Base-by-base conservation (phyloP, 2,113 vertebrate species). In the Lucifuga dentata region DNA sequence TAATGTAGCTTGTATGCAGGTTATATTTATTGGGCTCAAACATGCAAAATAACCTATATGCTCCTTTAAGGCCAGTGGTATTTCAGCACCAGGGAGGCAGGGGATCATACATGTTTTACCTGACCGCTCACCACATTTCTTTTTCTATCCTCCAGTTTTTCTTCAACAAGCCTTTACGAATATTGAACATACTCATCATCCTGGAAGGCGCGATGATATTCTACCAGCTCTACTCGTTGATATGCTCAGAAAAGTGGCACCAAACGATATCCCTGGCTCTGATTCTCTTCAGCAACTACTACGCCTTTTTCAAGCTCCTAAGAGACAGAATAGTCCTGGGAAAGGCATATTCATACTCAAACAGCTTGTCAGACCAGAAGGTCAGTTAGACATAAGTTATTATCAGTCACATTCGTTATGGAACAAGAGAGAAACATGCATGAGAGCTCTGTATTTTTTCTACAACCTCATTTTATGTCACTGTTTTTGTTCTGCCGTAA, bases 211-310 rank as follows among this genome's bases (percentile, higher is more conserved):
- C 95, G 0, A 94, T 99, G 90, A 98, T 99, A 78, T 94, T 97
- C 88, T 99, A 99, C 92, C 97, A 99, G 90, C 94, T 99, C 1
- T 99, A 99, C 89, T 98, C 97, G 0, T 87, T 99, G 49, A 93
- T 99, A 23, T 95, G 96, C 59, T 99, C 98, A 0, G 96, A 98
- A 76, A 99, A 98, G 88, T 99, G 98, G 97, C 96, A 99, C 89
- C 98, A 99, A 88, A 98, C 94, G 0, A 96, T 99, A 92, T 99
- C 98, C 0, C 88, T 99, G 89, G 97, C 96, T 0, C 92, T 99
- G 81, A 99, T 99, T 77, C 96, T 99, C 85, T 98, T 99, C 94
- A 98, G 97, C 91, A 99, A 99, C 91, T 99, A 99, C 84, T 97
- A 98, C 4, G 95, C 96, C 87, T 98, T 99, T 89, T 99, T 98